Evolutionary conservation across 2,113 vertebrate species (phyloP).

Genomic region (Odobenus rosmarus): DNA sequence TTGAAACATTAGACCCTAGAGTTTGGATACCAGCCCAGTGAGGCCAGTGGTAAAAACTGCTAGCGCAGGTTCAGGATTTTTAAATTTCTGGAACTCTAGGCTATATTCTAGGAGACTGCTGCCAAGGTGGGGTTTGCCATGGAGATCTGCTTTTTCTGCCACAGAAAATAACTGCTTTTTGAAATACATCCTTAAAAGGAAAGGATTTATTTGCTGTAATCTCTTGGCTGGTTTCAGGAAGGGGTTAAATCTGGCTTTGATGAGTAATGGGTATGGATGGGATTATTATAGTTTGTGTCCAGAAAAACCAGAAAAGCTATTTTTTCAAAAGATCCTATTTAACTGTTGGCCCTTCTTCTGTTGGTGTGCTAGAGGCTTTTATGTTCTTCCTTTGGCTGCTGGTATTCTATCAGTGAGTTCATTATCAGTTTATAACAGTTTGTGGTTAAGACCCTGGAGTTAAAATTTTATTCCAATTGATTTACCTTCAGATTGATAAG

Average conservation of each 20-base stretch:
- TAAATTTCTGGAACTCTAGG: constrained; percentile 48
- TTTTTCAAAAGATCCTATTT: background rate
- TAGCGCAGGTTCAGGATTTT: constrained; percentile 62
- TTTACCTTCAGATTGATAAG: constrained; percentile 45
- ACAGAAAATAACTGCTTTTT: constrained; percentile 54
- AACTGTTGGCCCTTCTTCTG: background rate
- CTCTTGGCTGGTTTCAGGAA: constrained; percentile 40
- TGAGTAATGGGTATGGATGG: constrained; percentile 31
- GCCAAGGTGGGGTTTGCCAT: constrained; percentile 38
- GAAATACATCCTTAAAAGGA: constrained; percentile 58
- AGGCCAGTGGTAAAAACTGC: constrained; percentile 29
- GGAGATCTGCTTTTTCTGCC: constrained; percentile 51
- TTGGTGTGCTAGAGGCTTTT: background rate
- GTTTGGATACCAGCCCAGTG: constrained; percentile 52
- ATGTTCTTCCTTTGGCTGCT: background rate
- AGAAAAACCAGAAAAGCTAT: background rate
- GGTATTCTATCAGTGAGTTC: constrained; percentile 12
- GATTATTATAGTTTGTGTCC: constrained; percentile 1
- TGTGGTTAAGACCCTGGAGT: constrained; percentile 26
- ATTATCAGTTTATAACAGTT: background rate
- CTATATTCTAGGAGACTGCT: constrained; percentile 45
- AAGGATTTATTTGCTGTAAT: constrained; percentile 14
- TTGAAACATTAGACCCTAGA: constrained; percentile 62
- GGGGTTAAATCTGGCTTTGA: constrained; percentile 50
- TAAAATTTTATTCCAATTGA: background rate